A percentile compares a stretch with the other conserved stretches of the same genome.
phyloP scores from a whole-genome alignment of 1,140 invertebrate species.

The Microplitis mediator region DNA sequence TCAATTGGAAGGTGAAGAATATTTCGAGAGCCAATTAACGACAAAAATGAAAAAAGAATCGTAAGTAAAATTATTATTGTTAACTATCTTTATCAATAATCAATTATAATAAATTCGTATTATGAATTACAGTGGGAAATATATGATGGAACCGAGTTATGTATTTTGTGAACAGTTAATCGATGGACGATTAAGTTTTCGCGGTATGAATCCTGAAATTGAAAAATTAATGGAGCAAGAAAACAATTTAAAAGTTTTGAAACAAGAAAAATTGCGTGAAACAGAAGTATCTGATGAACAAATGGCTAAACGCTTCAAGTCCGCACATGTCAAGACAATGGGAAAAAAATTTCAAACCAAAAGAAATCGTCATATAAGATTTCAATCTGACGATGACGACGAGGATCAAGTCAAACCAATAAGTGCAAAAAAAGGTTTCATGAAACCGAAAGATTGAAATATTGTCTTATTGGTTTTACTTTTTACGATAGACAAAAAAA shows the following conservation, averaged over 20 bases:
- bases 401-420: too few species aligned
- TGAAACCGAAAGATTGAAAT: too few species aligned
- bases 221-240: conserved; percentile 73
- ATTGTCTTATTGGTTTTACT: too few species aligned
- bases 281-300: conserved; percentile 74
- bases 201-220: conserved; percentile 88
- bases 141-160: conserved; percentile 78
- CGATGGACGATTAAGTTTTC: conserved; percentile 83
- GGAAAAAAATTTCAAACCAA: conserved; percentile 47
- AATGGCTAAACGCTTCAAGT: conserved; percentile 66
- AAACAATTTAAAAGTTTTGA: conserved; percentile 51
- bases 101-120: not conserved
- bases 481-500: too few species aligned
- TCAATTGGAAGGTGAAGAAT: conserved; percentile 72
- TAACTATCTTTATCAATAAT: not conserved
- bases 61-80: conserved; percentile 53
- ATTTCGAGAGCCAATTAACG: conserved; percentile 65
- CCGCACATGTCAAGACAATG: conserved; percentile 55
- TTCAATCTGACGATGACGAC: too few species aligned
- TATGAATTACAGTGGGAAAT: conserved; percentile 66
- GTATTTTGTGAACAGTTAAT: conserved; percentile 75
- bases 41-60: conserved; percentile 63
- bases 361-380: too few species aligned
- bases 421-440: too few species aligned
- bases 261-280: conserved; percentile 59